Evolutionary conservation across 2,113 vertebrate species (phyloP).

Genomic region (Platichthys flesus): DNA sequence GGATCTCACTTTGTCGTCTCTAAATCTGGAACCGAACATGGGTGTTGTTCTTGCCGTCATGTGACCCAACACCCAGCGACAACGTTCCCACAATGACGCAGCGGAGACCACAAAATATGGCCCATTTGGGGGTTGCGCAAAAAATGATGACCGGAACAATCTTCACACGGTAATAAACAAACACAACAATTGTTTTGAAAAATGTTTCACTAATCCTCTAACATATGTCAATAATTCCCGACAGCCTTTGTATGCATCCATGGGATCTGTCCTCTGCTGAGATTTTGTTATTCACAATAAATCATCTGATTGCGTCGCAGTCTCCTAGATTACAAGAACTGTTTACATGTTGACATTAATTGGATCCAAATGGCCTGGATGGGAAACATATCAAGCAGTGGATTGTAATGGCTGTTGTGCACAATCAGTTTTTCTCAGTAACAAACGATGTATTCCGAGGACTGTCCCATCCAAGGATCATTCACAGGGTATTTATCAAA

Average conservation of each 20-base stretch:
- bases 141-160: constrained; percentile 29
- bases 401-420: constrained; percentile 18
- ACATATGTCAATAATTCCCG: constrained; percentile 51
- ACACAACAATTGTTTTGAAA: constrained; percentile 46
- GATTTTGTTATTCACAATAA: constrained; percentile 67
- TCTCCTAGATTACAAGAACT: constrained; percentile 54
- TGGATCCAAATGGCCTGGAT: constrained; percentile 59
- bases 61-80: constrained; percentile 35
- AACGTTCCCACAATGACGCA: constrained; percentile 52
- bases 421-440: constrained; percentile 11
- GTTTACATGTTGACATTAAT: constrained; percentile 65
- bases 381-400: constrained; percentile 44
- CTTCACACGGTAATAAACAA: constrained; percentile 57
- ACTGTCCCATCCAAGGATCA: background rate
- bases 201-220: constrained; percentile 38
- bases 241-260: constrained; percentile 26
- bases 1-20: constrained; percentile 28
- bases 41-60: constrained; percentile 37
- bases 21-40: constrained; percentile 3
- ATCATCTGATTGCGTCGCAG: constrained; percentile 53
- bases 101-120: constrained; percentile 42
- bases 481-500: constrained; percentile 10
- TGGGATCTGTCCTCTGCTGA: constrained; percentile 42
- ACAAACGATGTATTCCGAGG: constrained; percentile 39
- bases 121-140: constrained; percentile 53